Conservation (phyloP, 2,888 invertebrate species). For the Drosophila testacea region DNA sequence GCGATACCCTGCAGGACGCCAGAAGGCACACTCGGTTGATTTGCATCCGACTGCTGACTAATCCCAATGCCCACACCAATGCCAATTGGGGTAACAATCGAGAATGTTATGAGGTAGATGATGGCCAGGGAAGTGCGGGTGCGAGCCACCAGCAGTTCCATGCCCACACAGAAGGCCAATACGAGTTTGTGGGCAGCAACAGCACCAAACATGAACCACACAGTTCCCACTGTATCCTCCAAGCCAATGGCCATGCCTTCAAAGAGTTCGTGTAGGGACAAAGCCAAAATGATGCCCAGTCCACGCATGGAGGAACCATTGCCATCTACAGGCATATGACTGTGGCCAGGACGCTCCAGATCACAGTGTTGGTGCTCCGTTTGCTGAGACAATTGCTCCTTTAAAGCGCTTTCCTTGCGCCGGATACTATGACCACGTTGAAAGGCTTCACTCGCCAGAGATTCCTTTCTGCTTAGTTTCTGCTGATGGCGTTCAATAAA, state of each 20-base stretch:
- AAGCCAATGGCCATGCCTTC: constrained; percentile 94
- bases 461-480: constrained; percentile 66
- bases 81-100: constrained; percentile 90
- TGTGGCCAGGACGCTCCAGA: constrained; percentile 14
- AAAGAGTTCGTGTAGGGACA: constrained; percentile 94
- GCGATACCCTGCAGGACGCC: constrained; percentile 89
- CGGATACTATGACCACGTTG: constrained; percentile 82
- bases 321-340: constrained; percentile 59
- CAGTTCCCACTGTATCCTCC: constrained; percentile 87
- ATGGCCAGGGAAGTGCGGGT: constrained; percentile 88
- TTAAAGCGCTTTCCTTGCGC: constrained; percentile 16
- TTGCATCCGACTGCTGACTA: constrained; percentile 87
- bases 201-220: constrained; percentile 93
- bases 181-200: constrained; percentile 94
- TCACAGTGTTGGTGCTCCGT: constrained; percentile 24
- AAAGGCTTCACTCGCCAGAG: constrained; percentile 80
- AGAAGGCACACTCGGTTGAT: constrained; percentile 88
- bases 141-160: constrained; percentile 91
- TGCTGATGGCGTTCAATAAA: constrained; percentile 87
- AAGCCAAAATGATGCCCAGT: constrained; percentile 91
- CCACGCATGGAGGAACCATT: constrained; percentile 87
- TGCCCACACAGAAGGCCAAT: constrained; percentile 94
- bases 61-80: constrained; percentile 92
- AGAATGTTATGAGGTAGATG: constrained; percentile 90
- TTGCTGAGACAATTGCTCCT: background rate